Evolutionary conservation across 2,113 vertebrate species (phyloP).

Genomic region (Struthio camelus): DNA sequence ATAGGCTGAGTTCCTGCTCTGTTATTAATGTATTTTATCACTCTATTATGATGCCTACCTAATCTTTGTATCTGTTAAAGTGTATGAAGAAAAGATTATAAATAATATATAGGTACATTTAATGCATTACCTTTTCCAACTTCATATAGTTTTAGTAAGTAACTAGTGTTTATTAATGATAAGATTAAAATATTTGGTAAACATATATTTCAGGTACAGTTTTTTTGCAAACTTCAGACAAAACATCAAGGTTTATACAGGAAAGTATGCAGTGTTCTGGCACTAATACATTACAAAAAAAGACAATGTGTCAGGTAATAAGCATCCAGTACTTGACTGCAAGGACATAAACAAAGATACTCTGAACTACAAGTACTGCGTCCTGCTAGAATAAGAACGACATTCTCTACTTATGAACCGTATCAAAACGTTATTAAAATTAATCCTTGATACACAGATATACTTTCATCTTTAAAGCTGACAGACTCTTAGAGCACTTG

Average conservation of each 20-base stretch:
- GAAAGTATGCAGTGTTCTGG: not conserved
- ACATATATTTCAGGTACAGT: not conserved
- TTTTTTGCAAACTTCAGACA: not conserved
- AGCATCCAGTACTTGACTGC: not conserved
- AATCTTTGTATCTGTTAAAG: not conserved
- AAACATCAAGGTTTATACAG: not conserved
- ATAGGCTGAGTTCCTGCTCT: not conserved
- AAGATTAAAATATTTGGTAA: not conserved
- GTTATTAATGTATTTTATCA: not conserved
- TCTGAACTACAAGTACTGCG: not conserved
- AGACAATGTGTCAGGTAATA: not conserved
- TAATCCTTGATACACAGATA: not conserved
- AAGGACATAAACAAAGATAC: not conserved
- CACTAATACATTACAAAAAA: not conserved
- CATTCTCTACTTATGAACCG: not conserved
- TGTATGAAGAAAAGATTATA: not conserved
- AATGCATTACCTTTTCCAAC: not conserved
- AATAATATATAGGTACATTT: not conserved
- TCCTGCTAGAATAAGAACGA: not conserved
- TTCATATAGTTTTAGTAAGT: not conserved
- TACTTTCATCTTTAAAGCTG: not conserved
- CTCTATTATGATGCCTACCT: not conserved
- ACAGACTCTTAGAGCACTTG: not conserved
- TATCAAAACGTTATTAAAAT: not conserved
- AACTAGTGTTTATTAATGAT: not conserved